Percentiles rank a stretch among this genome's conserved stretches.
phyloP scores from a whole-genome alignment of 2,797 vertebrate species.

The Bovichtus diacanthus region DNA sequence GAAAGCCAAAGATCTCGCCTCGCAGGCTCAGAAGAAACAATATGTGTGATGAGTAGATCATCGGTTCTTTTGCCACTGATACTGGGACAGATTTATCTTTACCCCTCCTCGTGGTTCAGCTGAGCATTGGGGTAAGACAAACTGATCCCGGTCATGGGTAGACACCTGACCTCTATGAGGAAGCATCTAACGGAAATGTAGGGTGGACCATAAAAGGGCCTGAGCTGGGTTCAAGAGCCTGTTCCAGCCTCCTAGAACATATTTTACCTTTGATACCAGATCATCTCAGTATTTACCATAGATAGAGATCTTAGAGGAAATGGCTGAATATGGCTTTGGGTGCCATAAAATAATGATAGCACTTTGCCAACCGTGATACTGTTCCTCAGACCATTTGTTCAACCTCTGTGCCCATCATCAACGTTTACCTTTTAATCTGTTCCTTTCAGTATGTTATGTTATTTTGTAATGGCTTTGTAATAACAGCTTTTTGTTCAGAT shows the following conservation, averaged over 20 bases:
- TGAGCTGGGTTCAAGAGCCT: slow-evolving; percentile 66
- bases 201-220: slow-evolving; percentile 70
- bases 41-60: slow-evolving; percentile 83
- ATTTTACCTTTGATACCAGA: slow-evolving; percentile 31
- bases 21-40: slow-evolving; percentile 95
- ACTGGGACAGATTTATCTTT: slow-evolving; percentile 42
- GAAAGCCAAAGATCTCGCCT: slow-evolving; percentile 96
- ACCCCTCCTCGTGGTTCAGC: slow-evolving; percentile 2
- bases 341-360: slow-evolving; percentile 39
- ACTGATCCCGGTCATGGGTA: slow-evolving; percentile 32
- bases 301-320: slow-evolving; percentile 23
- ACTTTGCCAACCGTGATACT: slow-evolving; percentile 28
- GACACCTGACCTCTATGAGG: slow-evolving; percentile 61
- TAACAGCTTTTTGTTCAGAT: slow-evolving; percentile 19
- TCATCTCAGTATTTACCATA: slow-evolving; percentile 41
- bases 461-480: slow-evolving; percentile 9
- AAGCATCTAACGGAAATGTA: slow-evolving; percentile 44
- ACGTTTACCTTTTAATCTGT: slow-evolving; percentile 1
- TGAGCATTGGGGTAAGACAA: slow-evolving; percentile 24
- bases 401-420: slow-evolving; percentile 38
- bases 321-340: slow-evolving; percentile 5
- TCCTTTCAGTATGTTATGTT: background rate
- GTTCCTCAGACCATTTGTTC: slow-evolving; percentile 44
- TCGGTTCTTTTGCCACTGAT: slow-evolving; percentile 24
- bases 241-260: slow-evolving; percentile 41